Evolutionary conservation across 2,888 invertebrate genomes (phyloP).

Genomic region (Molanna angustata): DNA sequence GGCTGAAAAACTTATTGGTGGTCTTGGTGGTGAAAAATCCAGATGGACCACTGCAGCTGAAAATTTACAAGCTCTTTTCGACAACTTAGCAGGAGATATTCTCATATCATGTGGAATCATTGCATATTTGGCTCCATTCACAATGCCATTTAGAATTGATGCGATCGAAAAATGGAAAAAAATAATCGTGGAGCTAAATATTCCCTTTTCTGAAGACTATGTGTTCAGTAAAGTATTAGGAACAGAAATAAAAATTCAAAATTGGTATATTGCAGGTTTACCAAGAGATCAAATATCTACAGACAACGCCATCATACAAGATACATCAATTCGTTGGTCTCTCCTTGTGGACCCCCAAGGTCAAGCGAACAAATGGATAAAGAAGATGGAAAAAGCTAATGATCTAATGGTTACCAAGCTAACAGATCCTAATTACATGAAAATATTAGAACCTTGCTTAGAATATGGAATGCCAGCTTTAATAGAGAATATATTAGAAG

Average conservation of each 20-base stretch:
- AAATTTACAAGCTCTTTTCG: constrained; percentile 70
- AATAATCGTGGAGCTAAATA: constrained; percentile 63
- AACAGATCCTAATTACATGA: constrained; percentile 73
- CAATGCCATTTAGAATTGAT: constrained; percentile 60
- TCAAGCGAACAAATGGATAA: constrained; percentile 84
- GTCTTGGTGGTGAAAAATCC: constrained; percentile 83
- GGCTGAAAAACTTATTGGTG: constrained; percentile 85
- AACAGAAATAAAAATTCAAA: constrained; percentile 81
- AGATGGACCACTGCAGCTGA: constrained; percentile 80
- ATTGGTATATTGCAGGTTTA: constrained; percentile 79
- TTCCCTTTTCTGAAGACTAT: constrained; percentile 75
- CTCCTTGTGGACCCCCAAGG: constrained; percentile 81
- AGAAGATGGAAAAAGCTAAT: constrained; percentile 74
- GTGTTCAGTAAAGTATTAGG: constrained; percentile 74
- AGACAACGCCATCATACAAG: constrained; percentile 82
- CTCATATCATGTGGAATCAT: constrained; percentile 85
- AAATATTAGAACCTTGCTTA: constrained; percentile 69
- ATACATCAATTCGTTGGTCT: constrained; percentile 75
- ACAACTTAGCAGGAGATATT: constrained; percentile 86
- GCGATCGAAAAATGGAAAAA: constrained; percentile 70
- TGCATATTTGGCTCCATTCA: constrained; percentile 86
- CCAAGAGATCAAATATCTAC: constrained; percentile 80
- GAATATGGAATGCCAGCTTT: constrained; percentile 75
- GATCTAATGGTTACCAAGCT: constrained; percentile 70
- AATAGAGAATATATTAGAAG: constrained; percentile 75